These are phyloP conservation scores for Amiota mariae DNA, from an alignment of 2,888 invertebrate genomes.

Conservation along the genomic window DNA sequence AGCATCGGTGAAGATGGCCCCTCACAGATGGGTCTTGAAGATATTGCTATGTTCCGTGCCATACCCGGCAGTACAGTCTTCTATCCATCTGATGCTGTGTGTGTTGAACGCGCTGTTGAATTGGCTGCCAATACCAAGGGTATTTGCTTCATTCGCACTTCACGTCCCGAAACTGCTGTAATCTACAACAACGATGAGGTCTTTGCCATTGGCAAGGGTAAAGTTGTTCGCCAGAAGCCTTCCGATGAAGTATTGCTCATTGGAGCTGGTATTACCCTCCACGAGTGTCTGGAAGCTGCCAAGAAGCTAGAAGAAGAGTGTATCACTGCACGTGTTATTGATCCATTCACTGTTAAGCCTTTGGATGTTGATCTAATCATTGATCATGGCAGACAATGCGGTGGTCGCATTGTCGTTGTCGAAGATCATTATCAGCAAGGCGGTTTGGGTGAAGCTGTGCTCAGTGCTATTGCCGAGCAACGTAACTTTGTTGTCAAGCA, in stretches of 20 bases:
- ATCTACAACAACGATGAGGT: slow-evolving; percentile 88
- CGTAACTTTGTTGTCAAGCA: slow-evolving; percentile 83
- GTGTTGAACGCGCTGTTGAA: slow-evolving; percentile 94
- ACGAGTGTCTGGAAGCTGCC: slow-evolving; percentile 91
- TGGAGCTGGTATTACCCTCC: slow-evolving; percentile 94
- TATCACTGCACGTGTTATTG: slow-evolving; percentile 87
- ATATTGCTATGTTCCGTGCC: slow-evolving; percentile 94
- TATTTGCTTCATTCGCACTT: slow-evolving; percentile 96
- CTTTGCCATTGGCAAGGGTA: slow-evolving; percentile 86
- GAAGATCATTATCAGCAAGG: slow-evolving; percentile 97
- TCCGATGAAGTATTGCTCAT: slow-evolving; percentile 90
- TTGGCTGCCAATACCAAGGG: slow-evolving; percentile 96
- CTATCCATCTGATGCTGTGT: slow-evolving; percentile 93
- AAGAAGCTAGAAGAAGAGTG: slow-evolving; percentile 81
- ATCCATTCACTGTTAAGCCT: slow-evolving; percentile 97
- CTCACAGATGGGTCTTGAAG: slow-evolving; percentile 99
- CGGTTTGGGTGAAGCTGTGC: slow-evolving; percentile 96
- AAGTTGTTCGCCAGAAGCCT: slow-evolving; percentile 83
- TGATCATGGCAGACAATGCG: slow-evolving; percentile 83
- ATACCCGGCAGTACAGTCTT: slow-evolving; percentile 88
- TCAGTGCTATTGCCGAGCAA: slow-evolving; percentile 84
- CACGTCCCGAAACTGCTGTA: slow-evolving; percentile 90
- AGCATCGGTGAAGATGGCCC: slow-evolving; percentile 99
- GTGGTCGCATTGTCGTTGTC: slow-evolving; percentile 90
- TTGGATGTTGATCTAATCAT: slow-evolving; percentile 87